Evolutionary conservation across 2,888 invertebrate species (phyloP).

Genomic region (Ichneumon xanthorius): DNA sequence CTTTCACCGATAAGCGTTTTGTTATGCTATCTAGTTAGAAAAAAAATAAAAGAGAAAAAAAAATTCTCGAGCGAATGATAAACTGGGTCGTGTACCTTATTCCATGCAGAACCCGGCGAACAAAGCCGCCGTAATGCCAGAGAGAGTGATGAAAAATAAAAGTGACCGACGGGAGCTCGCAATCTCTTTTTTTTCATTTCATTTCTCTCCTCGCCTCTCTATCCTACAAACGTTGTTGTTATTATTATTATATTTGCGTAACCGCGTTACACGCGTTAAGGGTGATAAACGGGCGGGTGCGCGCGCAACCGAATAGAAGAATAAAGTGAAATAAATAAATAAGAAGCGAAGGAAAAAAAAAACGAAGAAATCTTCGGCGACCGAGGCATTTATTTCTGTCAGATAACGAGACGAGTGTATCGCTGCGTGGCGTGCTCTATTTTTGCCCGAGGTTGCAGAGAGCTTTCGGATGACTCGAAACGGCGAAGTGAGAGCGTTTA

Average conservation of each 20-base stretch:
- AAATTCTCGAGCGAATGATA: not conserved
- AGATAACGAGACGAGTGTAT: constrained; percentile 75
- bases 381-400: constrained; percentile 73
- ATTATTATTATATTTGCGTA: constrained; percentile 74
- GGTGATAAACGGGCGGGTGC: constrained; percentile 73
- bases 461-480: constrained; percentile 69
- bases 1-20: not conserved
- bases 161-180: constrained; percentile 29
- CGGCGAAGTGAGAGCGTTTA: constrained; percentile 58
- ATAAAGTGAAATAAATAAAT: constrained; percentile 51
- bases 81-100: constrained; percentile 1
- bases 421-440: constrained; percentile 71
- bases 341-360: constrained; percentile 20
- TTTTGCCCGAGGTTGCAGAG: constrained; percentile 72
- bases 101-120: constrained; percentile 59
- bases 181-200: constrained; percentile 45
- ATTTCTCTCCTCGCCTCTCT: constrained; percentile 46
- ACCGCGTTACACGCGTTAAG: constrained; percentile 78
- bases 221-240: constrained; percentile 71
- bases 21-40: not conserved
- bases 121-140: constrained; percentile 60
- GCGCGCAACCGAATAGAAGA: constrained; percentile 53
- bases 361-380: constrained; percentile 39
- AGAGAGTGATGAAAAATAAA: constrained; percentile 57
- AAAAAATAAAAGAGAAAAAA: not conserved